phyloP scores from a whole-genome alignment of 1,140 invertebrate genomes.

The Steinernema khuongi region DNA sequence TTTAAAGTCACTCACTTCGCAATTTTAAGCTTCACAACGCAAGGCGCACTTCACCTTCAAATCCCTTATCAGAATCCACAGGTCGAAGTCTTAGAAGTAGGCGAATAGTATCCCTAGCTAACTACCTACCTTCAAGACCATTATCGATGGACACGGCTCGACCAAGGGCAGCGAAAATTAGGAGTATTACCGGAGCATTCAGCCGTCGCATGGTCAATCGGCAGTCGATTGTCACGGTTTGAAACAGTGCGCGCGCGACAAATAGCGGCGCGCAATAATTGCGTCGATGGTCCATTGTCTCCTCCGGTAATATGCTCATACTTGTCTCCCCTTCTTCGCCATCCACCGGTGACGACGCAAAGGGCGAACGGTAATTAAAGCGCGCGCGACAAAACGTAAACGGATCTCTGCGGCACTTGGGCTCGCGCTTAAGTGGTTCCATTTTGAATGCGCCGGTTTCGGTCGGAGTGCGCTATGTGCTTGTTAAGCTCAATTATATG shows the following conservation, averaged over 20 bases:
- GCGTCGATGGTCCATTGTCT: neutral
- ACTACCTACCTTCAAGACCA: constrained; percentile 6
- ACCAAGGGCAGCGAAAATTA: neutral
- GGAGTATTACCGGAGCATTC: neutral
- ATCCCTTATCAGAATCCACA: constrained; percentile 4
- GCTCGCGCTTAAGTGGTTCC: neutral
- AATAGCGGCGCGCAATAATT: constrained; percentile 15
- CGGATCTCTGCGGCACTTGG: neutral
- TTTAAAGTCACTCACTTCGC: no score
- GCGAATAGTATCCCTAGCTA: neutral
- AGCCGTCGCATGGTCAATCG: neutral
- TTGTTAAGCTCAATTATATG: no score
- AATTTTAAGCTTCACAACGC: no score
- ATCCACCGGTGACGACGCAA: neutral
- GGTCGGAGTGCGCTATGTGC: no score
- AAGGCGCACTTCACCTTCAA: neutral
- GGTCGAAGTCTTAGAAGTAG: neutral
- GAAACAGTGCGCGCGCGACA: constrained; percentile 9
- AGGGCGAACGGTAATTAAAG: neutral
- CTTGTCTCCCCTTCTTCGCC: neutral
- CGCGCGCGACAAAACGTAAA: constrained; percentile 7
- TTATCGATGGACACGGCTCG: neutral
- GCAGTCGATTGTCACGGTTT: neutral
- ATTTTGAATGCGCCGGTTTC: neutral
- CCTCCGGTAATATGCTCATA: constrained; percentile 10